Percentiles rank a stretch among this genome's conserved stretches.
Evolutionary conservation across 2,888 invertebrate species (phyloP).

Genomic region (Aspidapion aeneum): DNA sequence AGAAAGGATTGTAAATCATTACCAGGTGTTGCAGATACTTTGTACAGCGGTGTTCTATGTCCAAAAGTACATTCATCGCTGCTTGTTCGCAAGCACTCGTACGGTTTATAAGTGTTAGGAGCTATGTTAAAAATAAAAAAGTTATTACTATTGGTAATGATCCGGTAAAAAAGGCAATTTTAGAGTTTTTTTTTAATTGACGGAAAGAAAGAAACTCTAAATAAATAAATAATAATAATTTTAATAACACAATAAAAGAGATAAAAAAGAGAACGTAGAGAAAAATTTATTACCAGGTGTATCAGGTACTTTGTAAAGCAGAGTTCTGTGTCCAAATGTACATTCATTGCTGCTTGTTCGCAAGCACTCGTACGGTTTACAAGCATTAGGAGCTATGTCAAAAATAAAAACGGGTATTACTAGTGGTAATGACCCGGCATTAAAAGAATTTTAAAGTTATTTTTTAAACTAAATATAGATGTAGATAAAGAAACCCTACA

Average conservation of each 20-base stretch:
- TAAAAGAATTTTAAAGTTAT: too few relatives aligned
- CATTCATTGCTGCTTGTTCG: slow-evolving; percentile 36
- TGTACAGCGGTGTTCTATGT: slow-evolving; percentile 52
- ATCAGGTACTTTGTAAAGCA: slow-evolving; percentile 44
- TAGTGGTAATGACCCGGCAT: too few relatives aligned
- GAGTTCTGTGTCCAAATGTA: slow-evolving; percentile 59
- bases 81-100: slow-evolving; percentile 33
- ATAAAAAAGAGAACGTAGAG: neutral
- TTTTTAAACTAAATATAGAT: too few relatives aligned
- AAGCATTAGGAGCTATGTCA: slow-evolving; percentile 42
- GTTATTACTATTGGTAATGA: too few relatives aligned
- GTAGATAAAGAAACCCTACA: too few relatives aligned
- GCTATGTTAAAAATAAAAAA: slow-evolving; percentile 33
- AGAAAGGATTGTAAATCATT: too few relatives aligned
- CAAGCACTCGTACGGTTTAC: slow-evolving; percentile 34
- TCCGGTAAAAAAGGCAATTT: too few relatives aligned
- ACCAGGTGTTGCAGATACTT: slow-evolving; percentile 41
- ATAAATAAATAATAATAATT: neutral
- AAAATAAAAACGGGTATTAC: too few relatives aligned
- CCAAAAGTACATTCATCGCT: slow-evolving; percentile 52
- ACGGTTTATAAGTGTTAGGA: slow-evolving; percentile 43
- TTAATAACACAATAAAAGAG: neutral
- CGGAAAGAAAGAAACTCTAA: neutral
- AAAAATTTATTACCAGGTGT: slow-evolving; percentile 25
- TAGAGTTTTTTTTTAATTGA: too few relatives aligned